Conservation (phyloP, 2,888 invertebrate genomes). For the Coecobrya sp. region DNA sequence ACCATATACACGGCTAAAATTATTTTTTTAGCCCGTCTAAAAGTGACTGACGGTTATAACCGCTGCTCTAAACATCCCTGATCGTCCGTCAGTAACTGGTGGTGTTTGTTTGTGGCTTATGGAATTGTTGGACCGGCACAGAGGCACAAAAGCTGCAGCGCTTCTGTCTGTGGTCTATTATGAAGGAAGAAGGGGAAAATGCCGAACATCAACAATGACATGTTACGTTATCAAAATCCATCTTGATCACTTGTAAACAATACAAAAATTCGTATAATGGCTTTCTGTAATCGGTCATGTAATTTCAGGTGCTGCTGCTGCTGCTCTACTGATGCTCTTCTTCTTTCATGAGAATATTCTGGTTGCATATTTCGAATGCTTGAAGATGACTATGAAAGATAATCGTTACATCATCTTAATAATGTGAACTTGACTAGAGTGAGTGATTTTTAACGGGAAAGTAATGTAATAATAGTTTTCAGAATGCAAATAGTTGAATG, state of each 20-base stretch:
- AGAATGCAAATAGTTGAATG: neutral
- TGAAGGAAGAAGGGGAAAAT: neutral
- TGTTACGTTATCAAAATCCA: slow-evolving; percentile 28
- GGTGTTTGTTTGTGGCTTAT: no score
- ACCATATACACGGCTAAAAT: no score
- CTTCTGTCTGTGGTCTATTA: neutral
- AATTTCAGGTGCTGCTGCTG: neutral
- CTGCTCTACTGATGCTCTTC: neutral
- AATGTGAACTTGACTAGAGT: neutral
- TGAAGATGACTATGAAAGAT: slow-evolving; percentile 7
- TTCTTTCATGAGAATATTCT: neutral
- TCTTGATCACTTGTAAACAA: neutral
- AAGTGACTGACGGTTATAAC: no score
- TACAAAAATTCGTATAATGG: neutral
- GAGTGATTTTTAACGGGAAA: slow-evolving; percentile 35
- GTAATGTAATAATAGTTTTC: slow-evolving; percentile 16
- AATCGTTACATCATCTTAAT: slow-evolving; percentile 41
- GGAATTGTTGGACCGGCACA: no score
- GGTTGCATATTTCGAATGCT: neutral
- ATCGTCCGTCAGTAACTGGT: no score
- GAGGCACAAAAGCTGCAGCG: neutral
- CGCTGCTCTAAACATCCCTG: no score
- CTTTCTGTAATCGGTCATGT: neutral
- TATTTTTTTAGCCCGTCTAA: no score
- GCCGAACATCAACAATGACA: slow-evolving; percentile 2